phyloP scores from a whole-genome alignment of 2,113 vertebrate species.

The Forbesichthys papilliferus region DNA sequence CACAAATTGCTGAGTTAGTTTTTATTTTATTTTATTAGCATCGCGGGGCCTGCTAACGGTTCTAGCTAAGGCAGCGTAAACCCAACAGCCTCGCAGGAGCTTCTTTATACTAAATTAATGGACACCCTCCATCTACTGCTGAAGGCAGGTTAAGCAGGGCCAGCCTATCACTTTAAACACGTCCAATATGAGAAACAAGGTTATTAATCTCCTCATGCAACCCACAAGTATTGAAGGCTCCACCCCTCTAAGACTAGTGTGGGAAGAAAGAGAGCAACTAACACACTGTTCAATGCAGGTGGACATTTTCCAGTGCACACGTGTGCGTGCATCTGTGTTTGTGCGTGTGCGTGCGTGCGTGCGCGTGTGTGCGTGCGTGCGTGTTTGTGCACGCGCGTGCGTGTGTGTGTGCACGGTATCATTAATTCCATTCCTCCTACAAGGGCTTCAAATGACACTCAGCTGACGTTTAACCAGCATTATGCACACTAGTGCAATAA shows the following conservation, averaged over 20 bases:
- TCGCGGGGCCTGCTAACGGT: slow-evolving; percentile 45
- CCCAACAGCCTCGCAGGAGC: slow-evolving; percentile 8
- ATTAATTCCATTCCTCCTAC: no score
- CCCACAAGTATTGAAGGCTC: slow-evolving; percentile 49
- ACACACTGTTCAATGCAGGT: no score
- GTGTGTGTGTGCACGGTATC: no score
- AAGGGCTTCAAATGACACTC: no score
- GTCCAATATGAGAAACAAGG: slow-evolving; percentile 63
- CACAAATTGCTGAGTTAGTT: background rate
- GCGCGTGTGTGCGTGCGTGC: no score
- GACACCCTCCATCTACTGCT: slow-evolving; percentile 44
- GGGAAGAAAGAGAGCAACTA: background rate
- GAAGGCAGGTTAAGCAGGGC: slow-evolving; percentile 60
- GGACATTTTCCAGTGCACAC: no score
- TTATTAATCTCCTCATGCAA: slow-evolving; percentile 64
- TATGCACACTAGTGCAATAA: no score
- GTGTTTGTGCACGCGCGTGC: no score
- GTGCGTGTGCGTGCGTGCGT: no score
- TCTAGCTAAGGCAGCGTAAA: slow-evolving; percentile 41
- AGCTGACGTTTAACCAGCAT: no score
- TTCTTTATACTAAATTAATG: slow-evolving; percentile 65
- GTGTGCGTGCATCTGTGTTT: no score
- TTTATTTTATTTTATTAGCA: slow-evolving; percentile 16
- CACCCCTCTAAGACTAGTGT: slow-evolving; percentile 24
- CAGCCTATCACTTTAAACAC: slow-evolving; percentile 56